Percentiles rank a stretch among this genome's conserved stretches.
Conservation (phyloP, 2,797 vertebrate genomes). For the Propithecus deckenii region DNA sequence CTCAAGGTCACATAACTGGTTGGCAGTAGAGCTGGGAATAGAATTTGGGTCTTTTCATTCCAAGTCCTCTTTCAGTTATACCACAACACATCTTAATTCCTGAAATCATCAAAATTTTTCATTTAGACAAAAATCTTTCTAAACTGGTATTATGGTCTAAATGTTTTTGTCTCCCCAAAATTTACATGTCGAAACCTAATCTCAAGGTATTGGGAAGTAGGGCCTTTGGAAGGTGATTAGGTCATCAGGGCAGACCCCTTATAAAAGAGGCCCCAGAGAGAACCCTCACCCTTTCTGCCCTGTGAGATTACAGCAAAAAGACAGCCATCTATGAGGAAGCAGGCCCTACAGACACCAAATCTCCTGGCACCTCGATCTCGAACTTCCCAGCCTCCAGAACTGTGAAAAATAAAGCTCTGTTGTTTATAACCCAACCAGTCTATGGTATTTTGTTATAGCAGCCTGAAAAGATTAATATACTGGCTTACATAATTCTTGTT, state of each 20-base stretch:
- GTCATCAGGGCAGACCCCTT: not conserved
- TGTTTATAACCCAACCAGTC: not conserved
- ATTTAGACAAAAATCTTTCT: not conserved
- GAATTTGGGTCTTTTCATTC: not conserved
- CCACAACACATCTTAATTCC: not conserved
- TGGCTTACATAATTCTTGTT: slow-evolving; percentile 2
- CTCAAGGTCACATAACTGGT: not conserved
- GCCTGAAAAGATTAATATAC: not conserved
- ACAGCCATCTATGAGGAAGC: not conserved
- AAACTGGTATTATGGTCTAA: not conserved
- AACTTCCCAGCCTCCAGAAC: not conserved
- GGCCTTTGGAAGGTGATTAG: not conserved
- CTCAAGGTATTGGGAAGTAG: not conserved
- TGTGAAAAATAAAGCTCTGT: not conserved
- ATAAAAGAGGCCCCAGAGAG: not conserved
- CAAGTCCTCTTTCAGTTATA: not conserved
- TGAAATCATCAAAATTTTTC: not conserved
- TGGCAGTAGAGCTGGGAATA: not conserved
- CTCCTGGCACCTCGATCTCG: not conserved
- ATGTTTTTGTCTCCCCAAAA: not conserved
- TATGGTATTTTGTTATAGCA: not conserved
- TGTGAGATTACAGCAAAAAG: not conserved
- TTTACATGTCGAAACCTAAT: not conserved
- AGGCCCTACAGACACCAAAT: not conserved
- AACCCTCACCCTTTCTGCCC: not conserved